phyloP scores from a whole-genome alignment of 2,113 vertebrate genomes.

The Aspidoscelis tigris region DNA sequence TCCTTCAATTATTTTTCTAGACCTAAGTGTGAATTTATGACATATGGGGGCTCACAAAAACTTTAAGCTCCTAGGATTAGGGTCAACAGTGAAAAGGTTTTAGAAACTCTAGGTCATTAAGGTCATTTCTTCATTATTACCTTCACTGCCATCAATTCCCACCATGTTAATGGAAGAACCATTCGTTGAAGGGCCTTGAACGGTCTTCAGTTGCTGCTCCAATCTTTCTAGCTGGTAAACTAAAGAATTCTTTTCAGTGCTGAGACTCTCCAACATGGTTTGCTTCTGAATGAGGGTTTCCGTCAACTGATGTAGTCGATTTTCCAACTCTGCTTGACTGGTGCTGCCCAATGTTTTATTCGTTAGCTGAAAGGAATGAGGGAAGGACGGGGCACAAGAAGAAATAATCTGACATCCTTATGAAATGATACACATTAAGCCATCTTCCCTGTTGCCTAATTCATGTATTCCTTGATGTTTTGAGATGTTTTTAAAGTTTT shows the following conservation, averaged over 20 bases:
- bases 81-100: no score
- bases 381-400: not conserved
- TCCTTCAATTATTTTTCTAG: no score
- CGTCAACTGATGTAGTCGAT: conserved; percentile 93
- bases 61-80: no score
- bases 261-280: conserved; percentile 96
- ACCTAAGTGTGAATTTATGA: no score
- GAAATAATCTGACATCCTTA: not conserved
- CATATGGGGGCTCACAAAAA: no score
- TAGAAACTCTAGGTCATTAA: not conserved
- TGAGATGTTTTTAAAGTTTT: no score
- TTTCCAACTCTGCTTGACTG: conserved; percentile 93
- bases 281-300: conserved; percentile 99
- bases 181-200: conserved; percentile 76
- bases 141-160: conserved; percentile 83
- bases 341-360: conserved; percentile 93
- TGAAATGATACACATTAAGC: not conserved
- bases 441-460: not conserved
- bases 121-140: conserved; percentile 60
- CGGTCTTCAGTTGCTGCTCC: conserved; percentile 88
- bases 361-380: conserved; percentile 82
- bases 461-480: not conserved
- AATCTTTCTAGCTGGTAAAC: conserved; percentile 94
- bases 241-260: conserved; percentile 94
- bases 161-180: conserved; percentile 90